These are phyloP conservation scores for Drosophila eugracilis DNA, from an alignment of 1,140 invertebrate genomes.

Conservation along the genomic window DNA sequence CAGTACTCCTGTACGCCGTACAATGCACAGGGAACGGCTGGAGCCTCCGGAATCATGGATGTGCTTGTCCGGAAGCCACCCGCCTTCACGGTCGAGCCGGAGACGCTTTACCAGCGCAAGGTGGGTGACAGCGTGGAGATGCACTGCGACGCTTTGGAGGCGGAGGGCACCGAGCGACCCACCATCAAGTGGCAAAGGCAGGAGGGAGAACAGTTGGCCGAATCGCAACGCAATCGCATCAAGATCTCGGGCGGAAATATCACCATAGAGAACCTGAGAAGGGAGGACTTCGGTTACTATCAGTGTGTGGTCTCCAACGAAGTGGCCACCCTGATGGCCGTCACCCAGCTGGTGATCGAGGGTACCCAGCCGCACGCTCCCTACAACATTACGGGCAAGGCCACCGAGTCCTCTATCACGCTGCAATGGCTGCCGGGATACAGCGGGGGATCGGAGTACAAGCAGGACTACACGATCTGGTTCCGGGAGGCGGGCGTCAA, in stretches of 20 bases:
- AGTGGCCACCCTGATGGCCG: constrained; percentile 95
- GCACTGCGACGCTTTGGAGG: constrained; percentile 95
- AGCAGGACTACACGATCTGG: constrained; percentile 97
- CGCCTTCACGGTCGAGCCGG: constrained; percentile 92
- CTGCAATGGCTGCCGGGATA: constrained; percentile 97
- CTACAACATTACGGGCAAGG: constrained; percentile 95
- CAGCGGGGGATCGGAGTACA: constrained; percentile 96
- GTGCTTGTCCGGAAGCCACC: constrained; percentile 97
- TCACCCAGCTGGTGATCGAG: constrained; percentile 96
- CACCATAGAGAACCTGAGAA: constrained; percentile 93
- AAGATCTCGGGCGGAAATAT: constrained; percentile 94
- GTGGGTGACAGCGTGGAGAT: constrained; percentile 96
- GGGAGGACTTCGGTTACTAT: constrained; percentile 97
- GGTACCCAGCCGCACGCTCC: constrained; percentile 98
- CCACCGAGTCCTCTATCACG: constrained; percentile 95
- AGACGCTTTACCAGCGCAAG: constrained; percentile 94
- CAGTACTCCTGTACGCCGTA: constrained; percentile 97
- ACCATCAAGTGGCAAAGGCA: constrained; percentile 95
- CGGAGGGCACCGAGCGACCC: constrained; percentile 95
- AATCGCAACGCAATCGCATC: constrained; percentile 90
- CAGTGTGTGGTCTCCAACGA: constrained; percentile 98
- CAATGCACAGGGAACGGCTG: constrained; percentile 96
- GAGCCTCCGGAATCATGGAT: constrained; percentile 96
- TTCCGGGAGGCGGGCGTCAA: constrained; percentile 92
- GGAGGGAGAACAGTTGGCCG: constrained; percentile 90